phyloP scores from a whole-genome alignment of 2,113 vertebrate genomes.

The Dasyprocta punctata region DNA sequence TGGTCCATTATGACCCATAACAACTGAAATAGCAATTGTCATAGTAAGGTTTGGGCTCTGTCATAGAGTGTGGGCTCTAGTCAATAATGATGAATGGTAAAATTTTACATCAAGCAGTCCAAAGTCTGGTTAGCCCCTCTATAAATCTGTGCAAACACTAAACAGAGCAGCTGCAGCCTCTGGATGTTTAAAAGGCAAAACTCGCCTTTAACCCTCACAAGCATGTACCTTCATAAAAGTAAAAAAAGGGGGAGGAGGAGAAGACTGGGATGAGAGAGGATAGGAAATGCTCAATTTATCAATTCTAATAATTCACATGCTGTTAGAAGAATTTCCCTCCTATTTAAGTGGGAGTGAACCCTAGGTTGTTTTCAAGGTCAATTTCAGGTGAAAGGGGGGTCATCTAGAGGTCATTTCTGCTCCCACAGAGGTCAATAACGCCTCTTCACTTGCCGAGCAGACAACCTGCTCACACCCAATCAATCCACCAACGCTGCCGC shows the following conservation, averaged over 20 bases:
- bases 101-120: constrained; percentile 91
- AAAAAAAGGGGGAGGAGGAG: constrained; percentile 63
- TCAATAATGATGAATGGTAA: constrained; percentile 96
- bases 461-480: constrained; percentile 92
- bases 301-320: constrained; percentile 91
- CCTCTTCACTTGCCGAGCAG: constrained; percentile 90
- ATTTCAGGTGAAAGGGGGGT: constrained; percentile 98
- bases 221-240: constrained; percentile 86
- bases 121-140: constrained; percentile 86
- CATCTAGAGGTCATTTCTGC: constrained; percentile 93
- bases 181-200: constrained; percentile 86
- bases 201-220: constrained; percentile 72
- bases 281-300: constrained; percentile 91
- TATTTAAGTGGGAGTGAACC: constrained; percentile 88
- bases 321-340: constrained; percentile 90
- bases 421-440: constrained; percentile 97
- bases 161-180: constrained; percentile 91
- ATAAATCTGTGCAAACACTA: constrained; percentile 93
- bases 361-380: constrained; percentile 97
- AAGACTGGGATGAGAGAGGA: background rate
- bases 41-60: constrained; percentile 91
- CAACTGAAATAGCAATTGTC: constrained; percentile 95
- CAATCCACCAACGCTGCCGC: constrained; percentile 92
- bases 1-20: constrained; percentile 92
- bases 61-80: constrained; percentile 90